Evolutionary conservation across 2,113 vertebrate species (phyloP).

Genomic region (Oncorhynchus gorbuscha): DNA sequence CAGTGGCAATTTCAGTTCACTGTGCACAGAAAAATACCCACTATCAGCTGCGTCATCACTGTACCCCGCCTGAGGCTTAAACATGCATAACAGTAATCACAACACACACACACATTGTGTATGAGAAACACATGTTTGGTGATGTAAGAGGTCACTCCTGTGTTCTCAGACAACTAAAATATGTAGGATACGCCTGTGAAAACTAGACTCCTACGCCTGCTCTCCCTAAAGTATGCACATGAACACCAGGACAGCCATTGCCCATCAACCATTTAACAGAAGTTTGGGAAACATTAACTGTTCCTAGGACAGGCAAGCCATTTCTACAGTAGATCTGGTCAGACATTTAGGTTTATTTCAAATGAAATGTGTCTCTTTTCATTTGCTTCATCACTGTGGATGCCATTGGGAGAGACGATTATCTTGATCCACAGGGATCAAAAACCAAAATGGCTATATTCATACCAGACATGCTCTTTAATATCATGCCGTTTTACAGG

Average conservation of each 20-base stretch:
- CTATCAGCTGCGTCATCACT: constrained; percentile 45
- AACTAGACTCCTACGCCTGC: constrained; percentile 27
- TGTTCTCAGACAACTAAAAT: constrained; percentile 18
- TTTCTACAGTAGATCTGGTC: neutral
- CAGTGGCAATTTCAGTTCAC: constrained; percentile 45
- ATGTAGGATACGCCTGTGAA: constrained; percentile 30
- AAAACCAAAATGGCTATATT: neutral
- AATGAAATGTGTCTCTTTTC: too few relatives aligned
- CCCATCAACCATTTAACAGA: too few relatives aligned
- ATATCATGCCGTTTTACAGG: neutral
- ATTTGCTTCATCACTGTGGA: neutral
- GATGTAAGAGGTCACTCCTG: constrained; percentile 34
- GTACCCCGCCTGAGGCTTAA: constrained; percentile 42
- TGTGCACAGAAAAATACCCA: neutral
- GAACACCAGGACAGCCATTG: neutral
- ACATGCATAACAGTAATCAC: constrained; percentile 6
- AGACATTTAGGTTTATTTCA: neutral
- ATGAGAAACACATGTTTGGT: constrained; percentile 41
- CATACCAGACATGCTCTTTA: neutral
- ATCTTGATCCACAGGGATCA: constrained; percentile 1
- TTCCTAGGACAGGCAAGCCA: neutral
- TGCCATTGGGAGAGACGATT: too few relatives aligned
- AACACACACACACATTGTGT: constrained; percentile 19
- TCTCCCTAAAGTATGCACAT: neutral
- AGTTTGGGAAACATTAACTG: too few relatives aligned